Conservation (phyloP, 2,797 vertebrate genomes). For the Vireo griseus region DNA sequence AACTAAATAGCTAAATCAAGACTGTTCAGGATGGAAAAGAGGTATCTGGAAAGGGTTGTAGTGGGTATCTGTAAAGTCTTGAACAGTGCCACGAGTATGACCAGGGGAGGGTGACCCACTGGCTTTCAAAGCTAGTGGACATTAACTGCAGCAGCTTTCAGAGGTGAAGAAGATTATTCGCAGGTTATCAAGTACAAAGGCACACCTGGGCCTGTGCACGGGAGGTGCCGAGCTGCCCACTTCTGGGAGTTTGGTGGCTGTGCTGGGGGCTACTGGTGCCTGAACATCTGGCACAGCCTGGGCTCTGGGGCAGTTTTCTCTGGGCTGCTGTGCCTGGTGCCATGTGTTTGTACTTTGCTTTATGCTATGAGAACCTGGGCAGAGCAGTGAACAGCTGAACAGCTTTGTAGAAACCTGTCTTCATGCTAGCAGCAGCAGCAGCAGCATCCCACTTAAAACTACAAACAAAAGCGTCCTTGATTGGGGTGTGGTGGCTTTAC, state of each 20-base stretch:
- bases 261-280: neutral
- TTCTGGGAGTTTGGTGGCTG: accelerated
- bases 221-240: accelerated
- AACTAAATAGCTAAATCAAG: neutral
- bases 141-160: neutral
- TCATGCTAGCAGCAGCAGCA: neutral
- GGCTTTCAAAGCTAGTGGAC: neutral
- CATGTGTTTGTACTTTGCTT: neutral
- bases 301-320: neutral
- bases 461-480: accelerated
- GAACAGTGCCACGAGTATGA: neutral
- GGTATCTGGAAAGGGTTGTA: neutral
- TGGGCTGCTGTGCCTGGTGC: neutral
- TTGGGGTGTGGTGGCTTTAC: neutral
- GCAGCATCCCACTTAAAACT: neutral
- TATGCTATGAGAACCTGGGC: neutral
- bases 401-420: neutral
- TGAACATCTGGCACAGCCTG: neutral
- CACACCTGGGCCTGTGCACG: neutral
- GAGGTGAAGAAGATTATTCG: neutral
- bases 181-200: neutral
- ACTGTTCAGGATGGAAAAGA: neutral
- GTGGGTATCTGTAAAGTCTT: neutral
- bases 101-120: neutral
- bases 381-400: neutral